Percentiles rank a stretch among this genome's conserved stretches.
These are phyloP conservation scores for Drosophila mauritiana DNA, from an alignment of 1,140 invertebrate species.

Conservation along the genomic window DNA sequence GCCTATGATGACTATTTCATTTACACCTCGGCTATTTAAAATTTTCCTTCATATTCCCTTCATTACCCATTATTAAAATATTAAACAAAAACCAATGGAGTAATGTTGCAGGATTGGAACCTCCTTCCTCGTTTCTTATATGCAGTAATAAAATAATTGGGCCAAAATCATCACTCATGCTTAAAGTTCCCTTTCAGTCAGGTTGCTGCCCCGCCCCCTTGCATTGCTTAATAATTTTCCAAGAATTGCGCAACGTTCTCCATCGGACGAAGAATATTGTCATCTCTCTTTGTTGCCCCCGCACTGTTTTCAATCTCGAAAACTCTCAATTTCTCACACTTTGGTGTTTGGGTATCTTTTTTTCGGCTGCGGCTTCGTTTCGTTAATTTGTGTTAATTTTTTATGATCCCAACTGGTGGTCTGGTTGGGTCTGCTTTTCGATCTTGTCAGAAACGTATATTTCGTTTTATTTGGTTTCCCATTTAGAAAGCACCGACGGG, in stretches of 20 bases:
- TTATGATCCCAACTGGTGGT: conserved; percentile 70
- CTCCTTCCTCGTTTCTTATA: background rate
- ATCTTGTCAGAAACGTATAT: conserved; percentile 48
- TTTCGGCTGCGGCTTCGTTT: conserved; percentile 39
- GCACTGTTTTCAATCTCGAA: conserved; percentile 24
- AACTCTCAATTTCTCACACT: conserved; percentile 46
- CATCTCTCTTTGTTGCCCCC: conserved; percentile 30
- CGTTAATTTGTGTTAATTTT: conserved; percentile 80
- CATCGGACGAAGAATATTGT: conserved; percentile 7
- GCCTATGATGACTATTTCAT: too few species aligned
- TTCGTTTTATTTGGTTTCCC: conserved; percentile 74
- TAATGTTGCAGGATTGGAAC: background rate
- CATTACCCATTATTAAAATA: background rate
- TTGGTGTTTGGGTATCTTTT: conserved; percentile 32
- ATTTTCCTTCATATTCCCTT: too few species aligned
- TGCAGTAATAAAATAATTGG: background rate
- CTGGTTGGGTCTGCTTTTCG: conserved; percentile 10
- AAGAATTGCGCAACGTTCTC: conserved; percentile 33
- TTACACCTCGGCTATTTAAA: too few species aligned
- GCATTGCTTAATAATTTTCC: conserved; percentile 8
- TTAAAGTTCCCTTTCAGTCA: conserved; percentile 4
- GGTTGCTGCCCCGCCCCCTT: conserved; percentile 1
- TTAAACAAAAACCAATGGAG: background rate
- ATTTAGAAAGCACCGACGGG: conserved; percentile 64
- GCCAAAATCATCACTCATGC: conserved; percentile 4